These are phyloP conservation scores for Macrosteles quadrilineatus DNA, from an alignment of 1,140 invertebrate genomes.

Conservation along the genomic window DNA sequence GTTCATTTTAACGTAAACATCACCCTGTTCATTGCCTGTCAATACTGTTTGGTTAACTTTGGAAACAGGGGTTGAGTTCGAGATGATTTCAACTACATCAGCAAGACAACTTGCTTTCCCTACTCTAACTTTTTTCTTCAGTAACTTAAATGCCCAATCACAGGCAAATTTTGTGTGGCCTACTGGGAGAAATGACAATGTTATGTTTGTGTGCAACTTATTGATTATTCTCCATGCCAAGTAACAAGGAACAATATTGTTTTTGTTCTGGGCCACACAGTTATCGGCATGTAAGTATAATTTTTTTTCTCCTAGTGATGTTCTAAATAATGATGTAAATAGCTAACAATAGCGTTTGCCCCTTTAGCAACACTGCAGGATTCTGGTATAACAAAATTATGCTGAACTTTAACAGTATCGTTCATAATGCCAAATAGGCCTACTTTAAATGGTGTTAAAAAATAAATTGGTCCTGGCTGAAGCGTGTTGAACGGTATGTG, in stretches of 20 bases:
- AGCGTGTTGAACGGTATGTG: conserved; percentile 31
- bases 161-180: conserved; percentile 32
- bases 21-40: conserved; percentile 1
- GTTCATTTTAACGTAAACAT: neutral
- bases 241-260: conserved; percentile 19
- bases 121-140: conserved; percentile 9
- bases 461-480: conserved; percentile 35
- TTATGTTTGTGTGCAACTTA: neutral
- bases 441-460: conserved; percentile 34
- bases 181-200: conserved; percentile 2
- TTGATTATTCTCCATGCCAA: neutral
- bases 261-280: conserved; percentile 37
- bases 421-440: conserved; percentile 36
- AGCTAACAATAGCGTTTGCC: conserved; percentile 34
- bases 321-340: conserved; percentile 35
- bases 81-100: conserved; percentile 20
- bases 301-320: conserved; percentile 24
- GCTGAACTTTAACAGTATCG: conserved; percentile 29
- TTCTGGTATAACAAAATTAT: conserved; percentile 37
- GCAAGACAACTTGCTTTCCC: conserved; percentile 13
- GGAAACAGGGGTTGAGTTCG: conserved; percentile 14
- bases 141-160: conserved; percentile 30
- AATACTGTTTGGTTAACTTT: conserved; percentile 21
- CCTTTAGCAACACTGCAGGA: conserved; percentile 25
- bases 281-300: conserved; percentile 34